A percentile compares a stretch with the other conserved stretches of the same genome.
Conservation (phyloP, 2,113 vertebrate genomes). For the Sprattus sprattus region DNA sequence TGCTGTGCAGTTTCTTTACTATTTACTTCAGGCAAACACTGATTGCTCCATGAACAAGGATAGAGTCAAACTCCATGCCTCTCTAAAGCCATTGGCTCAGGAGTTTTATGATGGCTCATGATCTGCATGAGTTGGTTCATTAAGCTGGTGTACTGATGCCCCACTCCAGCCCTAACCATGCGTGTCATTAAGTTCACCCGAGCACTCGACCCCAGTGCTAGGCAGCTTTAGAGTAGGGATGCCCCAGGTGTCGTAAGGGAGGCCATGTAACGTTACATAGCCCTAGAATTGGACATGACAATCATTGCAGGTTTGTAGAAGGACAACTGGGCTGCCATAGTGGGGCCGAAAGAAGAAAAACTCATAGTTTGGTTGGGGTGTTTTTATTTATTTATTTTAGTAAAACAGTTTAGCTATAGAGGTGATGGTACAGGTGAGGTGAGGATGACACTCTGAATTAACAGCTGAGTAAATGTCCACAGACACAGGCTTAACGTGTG, state of each 20-base stretch:
- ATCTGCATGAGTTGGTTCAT: neutral
- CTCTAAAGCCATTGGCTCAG: neutral
- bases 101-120: neutral
- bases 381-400: conserved; percentile 12
- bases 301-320: neutral
- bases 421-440: neutral
- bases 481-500: too few relatives aligned
- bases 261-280: neutral
- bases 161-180: neutral
- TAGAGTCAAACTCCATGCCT: neutral
- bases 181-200: neutral
- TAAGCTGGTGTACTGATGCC: neutral
- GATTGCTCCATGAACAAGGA: neutral
- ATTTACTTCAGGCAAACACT: neutral
- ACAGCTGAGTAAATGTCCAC: too few relatives aligned
- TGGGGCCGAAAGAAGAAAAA: neutral
- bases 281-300: conserved; percentile 3
- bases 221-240: neutral
- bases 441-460: neutral
- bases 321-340: neutral
- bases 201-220: neutral
- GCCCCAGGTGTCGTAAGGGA: neutral
- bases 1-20: neutral
- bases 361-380: neutral
- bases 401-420: too few relatives aligned